A percentile compares a stretch with the other conserved stretches of the same genome.
phyloP scores from a whole-genome alignment of 2,888 invertebrate species.

The Timema podura region DNA sequence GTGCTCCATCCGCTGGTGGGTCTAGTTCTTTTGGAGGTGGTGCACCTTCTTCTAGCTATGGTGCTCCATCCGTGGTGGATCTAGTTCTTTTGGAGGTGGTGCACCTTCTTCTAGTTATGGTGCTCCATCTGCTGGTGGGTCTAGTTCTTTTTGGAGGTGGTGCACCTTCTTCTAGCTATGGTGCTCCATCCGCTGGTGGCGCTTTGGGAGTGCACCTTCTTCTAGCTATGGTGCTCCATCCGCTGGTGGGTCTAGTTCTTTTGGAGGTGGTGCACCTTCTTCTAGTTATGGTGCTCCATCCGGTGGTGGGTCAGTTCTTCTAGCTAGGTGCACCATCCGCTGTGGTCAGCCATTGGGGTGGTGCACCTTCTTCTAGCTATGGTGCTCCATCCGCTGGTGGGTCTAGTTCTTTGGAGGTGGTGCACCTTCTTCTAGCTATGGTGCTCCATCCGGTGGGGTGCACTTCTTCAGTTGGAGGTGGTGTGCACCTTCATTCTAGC shows the following conservation, averaged over 20 bases:
- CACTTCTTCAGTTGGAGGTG: conserved; percentile 37
- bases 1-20: conserved; percentile 46
- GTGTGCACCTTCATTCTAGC: conserved; percentile 39
- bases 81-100: conserved; percentile 32
- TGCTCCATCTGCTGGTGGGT: conserved; percentile 23
- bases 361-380: conserved; percentile 9
- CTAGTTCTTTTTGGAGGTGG: conserved; percentile 13
- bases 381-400: background rate
- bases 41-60: conserved; percentile 30
- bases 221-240: conserved; percentile 36
- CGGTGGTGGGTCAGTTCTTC: conserved; percentile 28
- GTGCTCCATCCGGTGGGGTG: conserved; percentile 38
- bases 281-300: conserved; percentile 18
- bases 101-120: conserved; percentile 26
- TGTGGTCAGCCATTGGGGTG: conserved; percentile 43
- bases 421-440: conserved; percentile 36
- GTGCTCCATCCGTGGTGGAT: conserved; percentile 39
- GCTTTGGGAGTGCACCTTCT: conserved; percentile 28
- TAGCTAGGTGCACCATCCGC: conserved; percentile 39
- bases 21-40: conserved; percentile 17
- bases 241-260: conserved; percentile 30
- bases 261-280: conserved; percentile 17
- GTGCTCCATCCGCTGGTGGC: conserved; percentile 43
- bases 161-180: conserved; percentile 24
- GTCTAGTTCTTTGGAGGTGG: conserved; percentile 5